These are phyloP conservation scores for Antitype chi DNA, from an alignment of 2,888 invertebrate genomes.

Conservation along the genomic window DNA sequence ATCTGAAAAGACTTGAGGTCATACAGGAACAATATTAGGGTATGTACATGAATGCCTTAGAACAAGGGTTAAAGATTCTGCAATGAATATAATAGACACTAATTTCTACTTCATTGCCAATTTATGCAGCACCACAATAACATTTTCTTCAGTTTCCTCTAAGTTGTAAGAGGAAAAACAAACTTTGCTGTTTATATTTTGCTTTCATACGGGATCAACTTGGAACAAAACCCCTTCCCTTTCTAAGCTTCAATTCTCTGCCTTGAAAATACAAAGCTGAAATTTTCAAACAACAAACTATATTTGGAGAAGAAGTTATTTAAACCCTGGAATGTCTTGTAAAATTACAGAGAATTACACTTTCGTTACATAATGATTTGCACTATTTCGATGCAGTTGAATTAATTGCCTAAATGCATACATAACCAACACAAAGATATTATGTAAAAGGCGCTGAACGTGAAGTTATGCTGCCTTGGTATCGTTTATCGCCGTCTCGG, in stretches of 20 bases:
- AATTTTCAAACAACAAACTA: not conserved
- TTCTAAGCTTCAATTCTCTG: not conserved
- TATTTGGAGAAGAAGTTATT: not conserved
- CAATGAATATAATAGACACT: conserved; percentile 21
- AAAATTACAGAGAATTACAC: not conserved
- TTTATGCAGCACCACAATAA: conserved; percentile 17
- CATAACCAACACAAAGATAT: conserved; percentile 37
- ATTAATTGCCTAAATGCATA: conserved; percentile 37
- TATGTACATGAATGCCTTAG: not conserved
- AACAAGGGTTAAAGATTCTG: conserved; percentile 5
- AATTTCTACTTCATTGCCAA: conserved; percentile 20
- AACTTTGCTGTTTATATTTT: conserved; percentile 19
- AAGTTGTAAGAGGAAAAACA: conserved; percentile 10
- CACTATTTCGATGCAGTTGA: conserved; percentile 23
- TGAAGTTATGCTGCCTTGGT: conserved; percentile 52
- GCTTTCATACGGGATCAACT: conserved; percentile 10
- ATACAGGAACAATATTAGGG: not conserved
- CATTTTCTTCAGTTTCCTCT: not conserved
- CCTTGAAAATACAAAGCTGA: not conserved
- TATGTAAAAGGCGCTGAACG: conserved; percentile 50
- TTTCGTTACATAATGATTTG: conserved; percentile 35
- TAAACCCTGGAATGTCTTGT: conserved; percentile 4
- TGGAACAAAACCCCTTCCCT: not conserved
- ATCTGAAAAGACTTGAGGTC: not conserved
- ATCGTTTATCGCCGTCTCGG: conserved; percentile 32